These are phyloP conservation scores for Macaca fascicularis DNA, from an alignment of 2,113 vertebrate genomes.

Conservation along the genomic window DNA sequence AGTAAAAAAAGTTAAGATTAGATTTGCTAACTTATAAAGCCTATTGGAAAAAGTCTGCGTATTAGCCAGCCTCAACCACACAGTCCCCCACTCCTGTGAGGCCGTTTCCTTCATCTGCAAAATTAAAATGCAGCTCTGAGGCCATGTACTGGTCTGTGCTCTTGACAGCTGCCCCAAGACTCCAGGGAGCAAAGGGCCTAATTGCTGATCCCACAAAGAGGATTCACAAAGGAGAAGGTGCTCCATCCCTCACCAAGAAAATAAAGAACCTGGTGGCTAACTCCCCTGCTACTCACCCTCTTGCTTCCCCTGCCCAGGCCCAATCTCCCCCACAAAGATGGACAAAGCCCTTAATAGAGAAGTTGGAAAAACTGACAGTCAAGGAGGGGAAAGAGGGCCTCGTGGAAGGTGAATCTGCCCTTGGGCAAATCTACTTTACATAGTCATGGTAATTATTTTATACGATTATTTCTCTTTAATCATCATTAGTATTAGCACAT, in stretches of 20 bases:
- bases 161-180: conserved; percentile 74
- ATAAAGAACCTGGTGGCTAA: conserved; percentile 8
- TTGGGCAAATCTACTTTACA: conserved; percentile 85
- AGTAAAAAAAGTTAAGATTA: background rate
- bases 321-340: conserved; percentile 71
- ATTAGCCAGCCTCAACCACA: no score
- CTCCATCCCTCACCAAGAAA: conserved; percentile 56
- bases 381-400: conserved; percentile 71
- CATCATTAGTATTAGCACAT: conserved; percentile 65
- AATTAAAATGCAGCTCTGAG: conserved; percentile 55
- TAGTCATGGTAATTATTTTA: conserved; percentile 84
- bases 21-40: background rate
- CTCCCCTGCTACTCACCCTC: background rate
- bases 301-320: conserved; percentile 18
- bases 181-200: conserved; percentile 69
- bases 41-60: background rate
- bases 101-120: conserved; percentile 21
- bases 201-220: conserved; percentile 72
- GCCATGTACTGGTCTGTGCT: conserved; percentile 22
- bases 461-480: conserved; percentile 75
- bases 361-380: conserved; percentile 80
- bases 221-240: conserved; percentile 43
- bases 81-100: background rate
- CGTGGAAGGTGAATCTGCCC: conserved; percentile 81
- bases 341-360: conserved; percentile 74